These are phyloP conservation scores for Pomacea canaliculata DNA, from an alignment of 2,888 invertebrate genomes.

Conservation along the genomic window DNA sequence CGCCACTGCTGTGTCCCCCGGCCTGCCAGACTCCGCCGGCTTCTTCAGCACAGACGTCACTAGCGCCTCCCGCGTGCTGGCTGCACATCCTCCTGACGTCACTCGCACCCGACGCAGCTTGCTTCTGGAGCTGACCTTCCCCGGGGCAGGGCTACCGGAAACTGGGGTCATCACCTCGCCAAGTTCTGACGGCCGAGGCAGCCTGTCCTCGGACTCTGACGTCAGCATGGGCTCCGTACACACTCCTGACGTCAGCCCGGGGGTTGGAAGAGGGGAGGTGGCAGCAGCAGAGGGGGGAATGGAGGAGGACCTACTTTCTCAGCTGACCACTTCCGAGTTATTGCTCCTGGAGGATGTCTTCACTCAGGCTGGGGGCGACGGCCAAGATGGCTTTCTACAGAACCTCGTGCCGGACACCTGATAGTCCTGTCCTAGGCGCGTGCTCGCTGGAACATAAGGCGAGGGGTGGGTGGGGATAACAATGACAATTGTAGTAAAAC, in stretches of 20 bases:
- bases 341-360: slow-evolving; percentile 5
- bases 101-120: not conserved
- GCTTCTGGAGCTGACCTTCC: slow-evolving; percentile 10
- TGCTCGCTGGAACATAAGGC: not conserved
- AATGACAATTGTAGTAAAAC: not conserved
- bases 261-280: not conserved
- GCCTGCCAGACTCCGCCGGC: not conserved
- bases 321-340: slow-evolving; percentile 22
- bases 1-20: not conserved
- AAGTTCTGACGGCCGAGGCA: slow-evolving; percentile 18
- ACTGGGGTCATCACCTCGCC: slow-evolving; percentile 14
- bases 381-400: not conserved
- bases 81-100: too few relatives aligned
- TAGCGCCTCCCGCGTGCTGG: too few relatives aligned
- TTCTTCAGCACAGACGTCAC: not conserved
- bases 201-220: slow-evolving; percentile 23
- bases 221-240: slow-evolving; percentile 1
- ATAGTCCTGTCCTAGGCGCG: not conserved
- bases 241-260: not conserved
- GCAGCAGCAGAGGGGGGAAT: not conserved
- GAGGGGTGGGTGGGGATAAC: not conserved
- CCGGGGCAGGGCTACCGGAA: not conserved
- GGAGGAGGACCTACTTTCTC: slow-evolving; percentile 21
- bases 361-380: not conserved
- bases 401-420: not conserved